Evolutionary conservation across 2,113 vertebrate species (phyloP), one percentile per base, ranked within the genome.

Genomic region (Eidolon helvum): DNA sequence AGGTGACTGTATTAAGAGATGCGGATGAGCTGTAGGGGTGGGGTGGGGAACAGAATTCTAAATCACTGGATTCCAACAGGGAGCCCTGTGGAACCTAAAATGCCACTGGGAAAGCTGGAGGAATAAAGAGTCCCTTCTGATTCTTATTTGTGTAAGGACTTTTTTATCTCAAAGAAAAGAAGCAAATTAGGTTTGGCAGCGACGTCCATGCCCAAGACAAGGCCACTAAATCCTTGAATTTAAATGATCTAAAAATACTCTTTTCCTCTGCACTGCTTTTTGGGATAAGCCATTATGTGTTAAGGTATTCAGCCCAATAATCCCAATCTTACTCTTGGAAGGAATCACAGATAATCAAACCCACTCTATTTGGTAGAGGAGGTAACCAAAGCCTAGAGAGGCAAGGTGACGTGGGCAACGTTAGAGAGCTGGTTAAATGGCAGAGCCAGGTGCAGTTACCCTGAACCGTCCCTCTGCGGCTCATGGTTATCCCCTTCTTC

Each of bases 401-500:
- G 35, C 16, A 26, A 14, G 43, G 24, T 24, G 61, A 71, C 35
- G 48, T 35, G 43, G 69, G 24, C 22, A 11, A 14, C 1, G 1
- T 45, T 78, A 43, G 50, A 68, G 91, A 66, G 43, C 65, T 77
- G 38, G 61, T 48, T 12, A 38, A 38, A 53, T 1, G 11, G 59
- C 59, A 88, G 45, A 80, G 69, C 22, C 57, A 43, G 30, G 87
- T 18, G 43, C 61, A 53, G 43, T 2, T 26, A 45, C 26, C 1
- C 22, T 66, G 53, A 50, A 48, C 38, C 33, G 86, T 50, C 19
- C 65, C 19, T 16, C 33, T 24, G 40, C 8, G 45, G 57, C n/a
- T 38, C 4, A 2, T 16, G 4, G 4, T 1, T 9, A 24, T 3
- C 0, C 16, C 45, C 12, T 1, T 66, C 22, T 33, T 55, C 8